Evolutionary conservation across 2,888 invertebrate species (phyloP).

Genomic region (Rhorus exstirpatorius): DNA sequence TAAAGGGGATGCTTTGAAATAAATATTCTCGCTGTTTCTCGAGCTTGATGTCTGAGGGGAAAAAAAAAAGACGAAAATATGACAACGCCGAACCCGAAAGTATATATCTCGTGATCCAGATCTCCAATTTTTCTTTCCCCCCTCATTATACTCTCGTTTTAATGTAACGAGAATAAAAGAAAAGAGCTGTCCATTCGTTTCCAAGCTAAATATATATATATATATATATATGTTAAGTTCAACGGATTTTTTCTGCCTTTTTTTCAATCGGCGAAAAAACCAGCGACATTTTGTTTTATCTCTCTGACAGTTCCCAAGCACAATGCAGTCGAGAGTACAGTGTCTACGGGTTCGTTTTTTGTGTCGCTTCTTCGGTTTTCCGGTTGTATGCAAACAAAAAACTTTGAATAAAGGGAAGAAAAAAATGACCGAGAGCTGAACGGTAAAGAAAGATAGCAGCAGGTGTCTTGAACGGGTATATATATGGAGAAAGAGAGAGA

Average conservation of each 20-base stretch:
- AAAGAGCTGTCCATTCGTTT: conserved; percentile 34
- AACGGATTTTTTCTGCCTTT: conserved; percentile 52
- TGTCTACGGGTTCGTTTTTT: conserved; percentile 43
- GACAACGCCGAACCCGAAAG: conserved; percentile 36
- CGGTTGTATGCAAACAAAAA: conserved; percentile 33
- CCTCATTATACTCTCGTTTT: conserved; percentile 43
- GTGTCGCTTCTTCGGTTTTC: conserved; percentile 59
- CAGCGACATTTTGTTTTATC: conserved; percentile 36
- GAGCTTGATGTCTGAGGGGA: neutral
- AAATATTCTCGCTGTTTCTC: conserved; percentile 36
- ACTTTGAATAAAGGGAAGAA: neutral
- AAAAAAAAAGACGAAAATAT: conserved; percentile 13
- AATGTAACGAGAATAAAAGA: conserved; percentile 58
- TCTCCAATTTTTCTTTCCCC: conserved; percentile 23
- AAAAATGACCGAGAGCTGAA: neutral
- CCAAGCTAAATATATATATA: neutral
- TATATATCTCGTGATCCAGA: conserved; percentile 50
- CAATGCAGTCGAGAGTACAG: conserved; percentile 39
- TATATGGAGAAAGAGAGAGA: conserved; percentile 4
- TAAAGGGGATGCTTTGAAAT: conserved; percentile 36
- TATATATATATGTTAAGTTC: neutral
- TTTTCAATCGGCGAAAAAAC: conserved; percentile 52
- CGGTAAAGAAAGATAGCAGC: conserved; percentile 23
- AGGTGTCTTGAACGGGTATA: conserved; percentile 33
- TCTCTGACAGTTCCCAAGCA: conserved; percentile 34